phyloP scores from a whole-genome alignment of 2,888 invertebrate species.

The Rotaria socialis region DNA sequence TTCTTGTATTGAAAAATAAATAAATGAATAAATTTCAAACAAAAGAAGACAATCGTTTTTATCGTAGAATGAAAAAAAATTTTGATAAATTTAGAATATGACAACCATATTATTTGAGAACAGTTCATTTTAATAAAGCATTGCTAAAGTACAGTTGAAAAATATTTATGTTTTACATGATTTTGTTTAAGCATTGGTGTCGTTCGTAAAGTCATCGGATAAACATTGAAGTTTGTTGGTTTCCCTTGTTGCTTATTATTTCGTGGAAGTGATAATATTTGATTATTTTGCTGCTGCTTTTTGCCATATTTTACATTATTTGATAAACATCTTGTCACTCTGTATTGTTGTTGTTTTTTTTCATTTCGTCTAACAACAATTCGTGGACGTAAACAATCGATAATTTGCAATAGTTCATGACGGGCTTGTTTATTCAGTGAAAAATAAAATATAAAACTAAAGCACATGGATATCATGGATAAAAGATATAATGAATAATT shows the following conservation, averaged over 20 bases:
- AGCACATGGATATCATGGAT: slow-evolving; percentile 16
- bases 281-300: neutral
- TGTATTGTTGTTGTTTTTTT: neutral
- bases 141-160: neutral
- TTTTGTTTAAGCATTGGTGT: neutral
- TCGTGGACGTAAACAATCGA: neutral
- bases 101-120: neutral
- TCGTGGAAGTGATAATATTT: neutral
- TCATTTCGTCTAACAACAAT: no score
- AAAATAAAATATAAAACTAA: slow-evolving; percentile 29
- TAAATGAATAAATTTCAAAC: neutral
- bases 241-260: neutral
- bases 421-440: slow-evolving; percentile 18
- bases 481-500: slow-evolving; percentile 33
- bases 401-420: neutral
- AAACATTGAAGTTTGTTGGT: neutral
- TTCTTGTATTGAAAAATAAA: neutral
- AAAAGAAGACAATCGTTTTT: neutral
- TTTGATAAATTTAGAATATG: neutral
- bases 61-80: neutral
- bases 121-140: neutral
- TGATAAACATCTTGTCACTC: neutral
- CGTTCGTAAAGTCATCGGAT: neutral
- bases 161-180: neutral
- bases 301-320: neutral